Percentiles rank a stretch among this genome's conserved stretches.
Conservation (phyloP, 2,888 invertebrate genomes). For the Phyto melanocephala region DNA sequence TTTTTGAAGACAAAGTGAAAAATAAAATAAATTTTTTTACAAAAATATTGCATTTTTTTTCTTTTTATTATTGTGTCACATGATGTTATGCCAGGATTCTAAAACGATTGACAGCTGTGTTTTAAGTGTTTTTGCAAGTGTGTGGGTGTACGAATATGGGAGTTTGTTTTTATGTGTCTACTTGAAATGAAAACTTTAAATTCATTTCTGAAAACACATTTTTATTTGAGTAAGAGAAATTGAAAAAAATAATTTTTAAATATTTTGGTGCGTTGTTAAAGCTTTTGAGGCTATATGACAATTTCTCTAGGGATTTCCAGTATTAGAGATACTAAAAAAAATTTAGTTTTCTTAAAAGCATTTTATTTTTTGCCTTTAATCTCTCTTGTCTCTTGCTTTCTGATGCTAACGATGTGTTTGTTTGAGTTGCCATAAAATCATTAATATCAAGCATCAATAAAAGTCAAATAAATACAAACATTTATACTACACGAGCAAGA, state of each 20-base stretch:
- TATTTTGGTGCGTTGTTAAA: neutral
- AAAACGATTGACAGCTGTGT: constrained; percentile 18
- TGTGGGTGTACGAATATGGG: neutral
- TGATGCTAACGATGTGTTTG: constrained; percentile 9
- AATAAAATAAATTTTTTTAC: neutral
- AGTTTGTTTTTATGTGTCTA: neutral
- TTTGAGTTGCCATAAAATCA: constrained; percentile 21
- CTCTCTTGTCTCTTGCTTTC: neutral
- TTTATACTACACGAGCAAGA: constrained; percentile 31
- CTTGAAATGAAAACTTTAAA: neutral
- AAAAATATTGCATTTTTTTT: neutral
- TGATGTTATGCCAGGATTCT: constrained; percentile 6
- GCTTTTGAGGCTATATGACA: neutral
- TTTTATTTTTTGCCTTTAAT: neutral
- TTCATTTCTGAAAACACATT: neutral
- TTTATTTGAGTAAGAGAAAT: too few relatives aligned
- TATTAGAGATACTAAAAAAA: neutral
- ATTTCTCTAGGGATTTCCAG: neutral
- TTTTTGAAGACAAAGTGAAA: constrained; percentile 4
- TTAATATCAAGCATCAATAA: constrained; percentile 46
- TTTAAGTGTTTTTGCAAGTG: neutral
- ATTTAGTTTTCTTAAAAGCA: neutral
- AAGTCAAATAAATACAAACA: constrained; percentile 43
- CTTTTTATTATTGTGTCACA: neutral
- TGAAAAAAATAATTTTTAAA: too few relatives aligned